These are phyloP conservation scores for Teleogryllus oceanicus DNA, from an alignment of 2,888 invertebrate genomes.

Conservation along the genomic window DNA sequence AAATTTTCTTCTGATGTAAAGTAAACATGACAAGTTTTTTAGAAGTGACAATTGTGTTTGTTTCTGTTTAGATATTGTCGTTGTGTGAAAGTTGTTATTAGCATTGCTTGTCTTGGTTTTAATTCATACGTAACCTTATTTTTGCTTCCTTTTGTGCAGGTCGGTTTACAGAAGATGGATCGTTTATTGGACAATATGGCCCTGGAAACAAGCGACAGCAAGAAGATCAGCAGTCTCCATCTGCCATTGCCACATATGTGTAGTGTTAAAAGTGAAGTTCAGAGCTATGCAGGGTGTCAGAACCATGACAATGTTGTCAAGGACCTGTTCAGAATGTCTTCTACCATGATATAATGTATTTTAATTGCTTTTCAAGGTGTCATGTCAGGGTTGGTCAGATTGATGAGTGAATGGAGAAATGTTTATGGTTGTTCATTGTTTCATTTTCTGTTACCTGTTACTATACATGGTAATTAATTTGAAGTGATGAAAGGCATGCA, in stretches of 20 bases:
- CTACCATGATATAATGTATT: neutral
- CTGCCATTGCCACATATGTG: slow-evolving; percentile 54
- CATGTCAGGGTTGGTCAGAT: neutral
- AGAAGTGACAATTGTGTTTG: too few relatives aligned
- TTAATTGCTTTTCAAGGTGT: neutral
- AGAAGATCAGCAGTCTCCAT: slow-evolving; percentile 46
- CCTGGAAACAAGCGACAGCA: slow-evolving; percentile 56
- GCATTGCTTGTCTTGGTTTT: too few relatives aligned
- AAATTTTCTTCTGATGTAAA: too few relatives aligned
- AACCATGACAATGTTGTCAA: neutral
- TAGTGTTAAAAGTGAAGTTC: slow-evolving; percentile 39
- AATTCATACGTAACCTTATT: too few relatives aligned
- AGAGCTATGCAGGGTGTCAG: neutral
- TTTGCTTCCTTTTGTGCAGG: slow-evolving; percentile 50
- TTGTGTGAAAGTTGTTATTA: too few relatives aligned
- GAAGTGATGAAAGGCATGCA: neutral
- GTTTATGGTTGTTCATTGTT: neutral
- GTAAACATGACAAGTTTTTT: too few relatives aligned
- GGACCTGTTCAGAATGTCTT: neutral
- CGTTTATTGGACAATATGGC: slow-evolving; percentile 96
- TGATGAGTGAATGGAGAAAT: neutral
- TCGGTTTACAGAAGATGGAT: slow-evolving; percentile 95
- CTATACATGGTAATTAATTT: neutral
- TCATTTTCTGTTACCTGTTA: neutral
- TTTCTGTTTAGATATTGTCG: too few relatives aligned